A percentile compares a stretch with the other conserved stretches of the same genome.
These are phyloP conservation scores for Pteromalus puparum DNA, from an alignment of 1,140 invertebrate genomes.

Conservation along the genomic window DNA sequence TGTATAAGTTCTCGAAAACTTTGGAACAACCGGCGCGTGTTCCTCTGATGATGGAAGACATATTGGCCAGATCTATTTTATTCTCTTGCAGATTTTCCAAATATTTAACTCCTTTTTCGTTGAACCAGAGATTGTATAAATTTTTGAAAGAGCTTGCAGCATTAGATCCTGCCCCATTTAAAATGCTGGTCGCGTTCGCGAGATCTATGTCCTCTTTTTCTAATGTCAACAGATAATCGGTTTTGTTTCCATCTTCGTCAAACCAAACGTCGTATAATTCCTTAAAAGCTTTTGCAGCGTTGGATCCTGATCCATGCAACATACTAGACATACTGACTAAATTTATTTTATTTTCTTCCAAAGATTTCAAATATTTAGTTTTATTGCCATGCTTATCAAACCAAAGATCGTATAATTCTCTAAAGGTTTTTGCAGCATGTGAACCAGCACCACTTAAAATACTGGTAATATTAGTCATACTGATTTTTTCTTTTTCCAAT, in stretches of 20 bases:
- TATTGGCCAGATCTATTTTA: constrained; percentile 5
- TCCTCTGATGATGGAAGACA: constrained; percentile 38
- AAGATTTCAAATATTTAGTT: constrained; percentile 57
- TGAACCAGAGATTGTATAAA: constrained; percentile 54
- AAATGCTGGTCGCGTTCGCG: not conserved
- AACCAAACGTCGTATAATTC: constrained; percentile 38
- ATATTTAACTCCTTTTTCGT: constrained; percentile 52
- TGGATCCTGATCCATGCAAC: constrained; percentile 48
- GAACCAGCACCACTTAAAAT: constrained; percentile 53
- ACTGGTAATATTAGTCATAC: not conserved
- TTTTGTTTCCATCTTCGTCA: constrained; percentile 7
- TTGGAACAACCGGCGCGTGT: constrained; percentile 53
- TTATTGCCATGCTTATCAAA: constrained; percentile 57
- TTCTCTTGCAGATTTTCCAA: not conserved
- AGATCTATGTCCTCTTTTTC: constrained; percentile 7
- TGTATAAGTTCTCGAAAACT: constrained; percentile 53
- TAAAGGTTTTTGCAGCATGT: constrained; percentile 53
- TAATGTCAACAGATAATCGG: not conserved
- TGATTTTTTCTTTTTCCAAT: constrained; percentile 28
- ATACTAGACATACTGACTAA: constrained; percentile 58
- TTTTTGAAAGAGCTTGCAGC: constrained; percentile 46
- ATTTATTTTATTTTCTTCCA: constrained; percentile 51
- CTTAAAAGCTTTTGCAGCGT: constrained; percentile 32
- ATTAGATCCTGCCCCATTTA: not conserved
- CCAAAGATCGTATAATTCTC: constrained; percentile 57